Percentiles rank a stretch among this genome's conserved stretches.
Conservation (phyloP, 2,797 vertebrate genomes). For the Meriones psammophilus region DNA sequence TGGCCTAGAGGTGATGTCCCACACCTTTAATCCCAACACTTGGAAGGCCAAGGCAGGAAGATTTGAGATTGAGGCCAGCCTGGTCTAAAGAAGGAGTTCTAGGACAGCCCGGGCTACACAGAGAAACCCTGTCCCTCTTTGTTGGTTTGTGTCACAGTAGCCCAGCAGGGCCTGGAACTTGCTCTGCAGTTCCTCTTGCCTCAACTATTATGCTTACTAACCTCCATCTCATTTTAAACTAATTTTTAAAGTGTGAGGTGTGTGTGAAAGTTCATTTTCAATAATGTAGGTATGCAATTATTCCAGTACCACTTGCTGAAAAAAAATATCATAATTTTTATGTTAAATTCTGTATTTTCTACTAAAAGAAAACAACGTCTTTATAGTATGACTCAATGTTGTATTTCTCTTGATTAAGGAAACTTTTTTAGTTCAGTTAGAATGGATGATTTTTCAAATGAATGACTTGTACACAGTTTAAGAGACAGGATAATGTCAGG, state of each 20-base stretch:
- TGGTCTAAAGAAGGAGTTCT: not conserved
- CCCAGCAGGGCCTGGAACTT: not conserved
- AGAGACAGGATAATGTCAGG: not conserved
- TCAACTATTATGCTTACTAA: not conserved
- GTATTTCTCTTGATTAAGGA: constrained; percentile 2
- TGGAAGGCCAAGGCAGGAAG: not conserved
- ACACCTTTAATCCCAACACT: not conserved
- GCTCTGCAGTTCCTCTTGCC: not conserved
- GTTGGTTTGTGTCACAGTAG: not conserved
- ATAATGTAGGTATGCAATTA: not conserved
- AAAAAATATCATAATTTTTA: constrained; percentile 23
- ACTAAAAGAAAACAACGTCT: not conserved
- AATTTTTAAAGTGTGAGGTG: not conserved
- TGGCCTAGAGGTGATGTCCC: not conserved
- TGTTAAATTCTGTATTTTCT: not conserved
- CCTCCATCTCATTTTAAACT: not conserved
- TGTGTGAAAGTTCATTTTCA: not conserved
- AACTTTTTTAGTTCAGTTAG: not conserved
- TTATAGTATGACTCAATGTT: not conserved
- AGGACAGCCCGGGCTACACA: not conserved
- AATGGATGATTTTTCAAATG: not conserved
- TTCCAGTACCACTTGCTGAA: not conserved
- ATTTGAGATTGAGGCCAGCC: not conserved
- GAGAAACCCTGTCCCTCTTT: not conserved
- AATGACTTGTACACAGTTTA: not conserved